phyloP scores from a whole-genome alignment of 2,888 invertebrate genomes.

The Silvanus unidentatus region DNA sequence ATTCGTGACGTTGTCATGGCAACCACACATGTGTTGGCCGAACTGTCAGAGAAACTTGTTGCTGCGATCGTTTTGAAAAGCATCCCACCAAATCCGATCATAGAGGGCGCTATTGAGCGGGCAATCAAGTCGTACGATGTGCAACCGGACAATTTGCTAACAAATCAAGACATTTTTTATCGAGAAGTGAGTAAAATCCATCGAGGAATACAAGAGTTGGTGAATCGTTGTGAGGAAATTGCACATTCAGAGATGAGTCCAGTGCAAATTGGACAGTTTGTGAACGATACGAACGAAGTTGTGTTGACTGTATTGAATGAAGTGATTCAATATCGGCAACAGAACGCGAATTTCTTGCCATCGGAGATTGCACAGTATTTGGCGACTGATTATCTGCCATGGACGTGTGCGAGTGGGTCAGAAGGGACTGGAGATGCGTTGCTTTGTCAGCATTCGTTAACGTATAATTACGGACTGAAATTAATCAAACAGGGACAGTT shows the following conservation, averaged over 20 bases:
- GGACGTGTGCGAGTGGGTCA: slow-evolving; percentile 63
- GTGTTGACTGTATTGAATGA: slow-evolving; percentile 58
- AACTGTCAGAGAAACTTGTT: slow-evolving; percentile 74
- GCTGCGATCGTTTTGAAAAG: slow-evolving; percentile 66
- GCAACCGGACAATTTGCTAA: slow-evolving; percentile 50
- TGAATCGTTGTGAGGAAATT: slow-evolving; percentile 55
- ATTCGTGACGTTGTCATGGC: slow-evolving; percentile 47
- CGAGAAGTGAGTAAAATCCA: slow-evolving; percentile 63
- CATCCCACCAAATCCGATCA: slow-evolving; percentile 53
- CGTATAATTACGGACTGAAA: slow-evolving; percentile 50
- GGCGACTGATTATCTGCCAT: slow-evolving; percentile 62
- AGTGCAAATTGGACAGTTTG: slow-evolving; percentile 50
- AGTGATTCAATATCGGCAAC: slow-evolving; percentile 59
- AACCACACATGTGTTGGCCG: slow-evolving; percentile 52
- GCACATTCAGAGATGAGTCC: slow-evolving; percentile 56
- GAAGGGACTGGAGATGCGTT: slow-evolving; percentile 50
- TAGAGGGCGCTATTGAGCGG: slow-evolving; percentile 55
- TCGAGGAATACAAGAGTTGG: slow-evolving; percentile 58
- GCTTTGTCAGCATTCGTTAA: slow-evolving; percentile 43
- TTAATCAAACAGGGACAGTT: slow-evolving; percentile 53
- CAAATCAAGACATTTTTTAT: slow-evolving; percentile 69
- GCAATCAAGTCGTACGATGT: slow-evolving; percentile 48
- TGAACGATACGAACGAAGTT: slow-evolving; percentile 55
- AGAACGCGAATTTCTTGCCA: slow-evolving; percentile 51
- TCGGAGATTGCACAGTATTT: slow-evolving; percentile 39